These are phyloP conservation scores for Poecilia latipinna DNA, from an alignment of 2,113 vertebrate genomes.

Conservation along the genomic window DNA sequence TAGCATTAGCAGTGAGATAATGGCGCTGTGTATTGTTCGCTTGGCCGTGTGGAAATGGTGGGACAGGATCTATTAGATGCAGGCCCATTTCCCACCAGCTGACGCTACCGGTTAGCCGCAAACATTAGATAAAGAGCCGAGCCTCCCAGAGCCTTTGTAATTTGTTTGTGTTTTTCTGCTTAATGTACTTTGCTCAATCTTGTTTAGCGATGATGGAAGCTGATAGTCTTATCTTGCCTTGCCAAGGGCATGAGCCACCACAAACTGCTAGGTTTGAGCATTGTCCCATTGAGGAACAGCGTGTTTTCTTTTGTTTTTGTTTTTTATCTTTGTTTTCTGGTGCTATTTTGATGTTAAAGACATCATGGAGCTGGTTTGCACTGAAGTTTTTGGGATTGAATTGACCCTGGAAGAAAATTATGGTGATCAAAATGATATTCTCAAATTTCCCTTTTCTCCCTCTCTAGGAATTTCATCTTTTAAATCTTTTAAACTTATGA, in stretches of 20 bases:
- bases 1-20: slow-evolving; percentile 78
- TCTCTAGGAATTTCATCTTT: not conserved
- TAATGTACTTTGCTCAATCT: slow-evolving; percentile 85
- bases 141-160: slow-evolving; percentile 83
- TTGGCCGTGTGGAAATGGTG: slow-evolving; percentile 75
- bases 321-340: slow-evolving; percentile 23
- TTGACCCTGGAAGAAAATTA: slow-evolving; percentile 2
- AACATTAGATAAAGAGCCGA: slow-evolving; percentile 82
- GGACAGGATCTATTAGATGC: slow-evolving; percentile 81
- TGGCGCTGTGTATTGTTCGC: slow-evolving; percentile 76
- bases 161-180: slow-evolving; percentile 86
- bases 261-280: slow-evolving; percentile 68
- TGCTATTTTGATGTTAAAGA: slow-evolving; percentile 35
- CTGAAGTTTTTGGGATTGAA: slow-evolving; percentile 25
- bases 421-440: slow-evolving; percentile 1
- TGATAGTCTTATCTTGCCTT: slow-evolving; percentile 85
- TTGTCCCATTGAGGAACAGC: slow-evolving; percentile 63
- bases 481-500: slow-evolving; percentile 44
- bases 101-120: slow-evolving; percentile 73
- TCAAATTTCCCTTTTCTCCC: not conserved
- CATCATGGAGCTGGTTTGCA: slow-evolving; percentile 62
- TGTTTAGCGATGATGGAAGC: slow-evolving; percentile 84
- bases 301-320: not conserved
- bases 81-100: slow-evolving; percentile 78
- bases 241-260: slow-evolving; percentile 79